Percentiles rank a stretch among this genome's conserved stretches.
Conservation (phyloP, 2,113 vertebrate species). For the Monopterus albus region DNA sequence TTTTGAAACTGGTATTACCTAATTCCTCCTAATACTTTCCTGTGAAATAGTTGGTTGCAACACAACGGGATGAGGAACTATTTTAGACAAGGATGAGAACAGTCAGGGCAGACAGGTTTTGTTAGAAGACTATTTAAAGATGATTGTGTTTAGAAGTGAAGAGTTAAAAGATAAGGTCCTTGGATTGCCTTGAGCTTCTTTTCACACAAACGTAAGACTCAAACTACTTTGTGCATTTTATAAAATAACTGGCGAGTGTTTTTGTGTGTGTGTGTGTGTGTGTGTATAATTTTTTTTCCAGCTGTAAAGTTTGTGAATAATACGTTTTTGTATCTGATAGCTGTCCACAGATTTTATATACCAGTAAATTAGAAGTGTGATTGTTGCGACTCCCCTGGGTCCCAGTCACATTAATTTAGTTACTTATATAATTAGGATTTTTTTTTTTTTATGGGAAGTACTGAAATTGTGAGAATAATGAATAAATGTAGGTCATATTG, state of each 20-base stretch:
- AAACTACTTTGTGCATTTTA: background rate
- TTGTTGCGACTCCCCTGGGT: conserved; percentile 17
- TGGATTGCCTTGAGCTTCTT: background rate
- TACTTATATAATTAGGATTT: no score
- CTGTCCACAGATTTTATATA: no score
- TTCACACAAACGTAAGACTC: background rate
- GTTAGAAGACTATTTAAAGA: conserved; percentile 16
- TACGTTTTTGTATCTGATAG: conserved; percentile 30
- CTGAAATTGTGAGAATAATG: no score
- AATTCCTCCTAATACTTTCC: conserved; percentile 21
- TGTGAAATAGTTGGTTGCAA: conserved; percentile 39
- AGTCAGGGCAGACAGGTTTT: conserved; percentile 10
- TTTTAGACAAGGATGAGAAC: conserved; percentile 28
- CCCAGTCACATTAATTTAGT: no score
- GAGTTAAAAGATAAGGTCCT: conserved; percentile 14
- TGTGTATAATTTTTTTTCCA: conserved; percentile 25
- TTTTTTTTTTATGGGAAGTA: no score
- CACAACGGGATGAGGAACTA: conserved; percentile 39
- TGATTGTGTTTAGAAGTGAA: conserved; percentile 3
- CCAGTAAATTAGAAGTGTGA: background rate
- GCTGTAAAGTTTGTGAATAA: no score
- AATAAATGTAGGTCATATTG: no score
- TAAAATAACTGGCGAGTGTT: conserved; percentile 18
- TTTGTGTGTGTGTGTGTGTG: no score
- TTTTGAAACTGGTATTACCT: conserved; percentile 14